Evolutionary conservation across 2,888 invertebrate species (phyloP).

Genomic region (Sminthurinus aureus): DNA sequence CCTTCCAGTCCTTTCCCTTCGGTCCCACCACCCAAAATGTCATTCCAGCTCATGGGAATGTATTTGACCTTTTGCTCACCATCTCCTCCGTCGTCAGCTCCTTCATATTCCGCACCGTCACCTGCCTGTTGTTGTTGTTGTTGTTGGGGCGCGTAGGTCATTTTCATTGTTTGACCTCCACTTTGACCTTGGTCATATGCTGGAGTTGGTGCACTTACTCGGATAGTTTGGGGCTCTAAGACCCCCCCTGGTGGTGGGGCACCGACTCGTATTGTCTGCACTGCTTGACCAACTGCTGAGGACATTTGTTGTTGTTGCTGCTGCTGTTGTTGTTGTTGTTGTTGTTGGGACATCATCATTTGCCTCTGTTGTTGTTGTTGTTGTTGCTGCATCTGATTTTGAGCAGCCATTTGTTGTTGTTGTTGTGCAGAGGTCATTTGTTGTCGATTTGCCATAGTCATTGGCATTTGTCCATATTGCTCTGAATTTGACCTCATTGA

Average conservation of each 20-base stretch:
- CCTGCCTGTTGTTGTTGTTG: not conserved
- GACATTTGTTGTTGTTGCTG: not conserved
- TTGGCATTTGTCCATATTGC: not conserved
- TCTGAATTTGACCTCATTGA: not conserved
- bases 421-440: constrained; percentile 1
- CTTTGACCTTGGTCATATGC: constrained; percentile 5
- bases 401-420: not conserved
- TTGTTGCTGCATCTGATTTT: not conserved
- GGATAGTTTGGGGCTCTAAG: constrained; percentile 23
- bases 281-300: not conserved
- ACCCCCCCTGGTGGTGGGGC: not conserved
- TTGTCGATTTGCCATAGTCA: not conserved
- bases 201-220: constrained; percentile 11
- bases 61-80: constrained; percentile 31
- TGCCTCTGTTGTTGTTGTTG: not conserved
- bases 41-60: constrained; percentile 38
- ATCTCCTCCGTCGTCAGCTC: not conserved
- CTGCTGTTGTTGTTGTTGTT: not conserved
- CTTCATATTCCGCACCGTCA: not conserved
- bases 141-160: no score
- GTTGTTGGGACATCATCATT: no score
- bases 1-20: constrained; percentile 17
- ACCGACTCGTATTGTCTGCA: constrained; percentile 11
- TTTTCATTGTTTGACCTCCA: not conserved
- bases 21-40: constrained; percentile 24